A percentile compares a stretch with the other conserved stretches of the same genome.
phyloP scores from a whole-genome alignment of 2,113 vertebrate species.

The Rhombomys opimus region DNA sequence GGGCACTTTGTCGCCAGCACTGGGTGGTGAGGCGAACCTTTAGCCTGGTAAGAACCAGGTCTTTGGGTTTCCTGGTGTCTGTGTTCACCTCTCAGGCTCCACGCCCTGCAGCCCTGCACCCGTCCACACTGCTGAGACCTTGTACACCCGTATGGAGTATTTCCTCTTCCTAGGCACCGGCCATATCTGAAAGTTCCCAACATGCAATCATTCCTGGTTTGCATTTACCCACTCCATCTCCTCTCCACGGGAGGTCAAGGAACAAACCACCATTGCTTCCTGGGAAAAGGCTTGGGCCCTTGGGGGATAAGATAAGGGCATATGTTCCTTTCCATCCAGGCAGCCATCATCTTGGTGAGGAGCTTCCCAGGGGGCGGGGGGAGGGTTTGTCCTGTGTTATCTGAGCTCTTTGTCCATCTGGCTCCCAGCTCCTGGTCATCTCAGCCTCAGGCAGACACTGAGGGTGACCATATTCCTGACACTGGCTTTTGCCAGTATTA shows the following conservation, averaged over 20 bases:
- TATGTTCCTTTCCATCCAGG: fast-evolving
- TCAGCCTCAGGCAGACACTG: neutral
- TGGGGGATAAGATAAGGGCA: too few species aligned
- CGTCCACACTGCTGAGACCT: neutral
- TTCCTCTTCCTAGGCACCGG: neutral
- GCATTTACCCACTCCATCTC: neutral
- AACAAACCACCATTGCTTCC: neutral
- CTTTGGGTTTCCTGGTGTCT: neutral
- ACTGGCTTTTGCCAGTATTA: fast-evolving
- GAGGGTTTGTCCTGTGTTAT: fast-evolving
- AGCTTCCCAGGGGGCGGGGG: fast-evolving
- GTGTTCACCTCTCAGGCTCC: neutral
- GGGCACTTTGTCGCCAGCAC: neutral
- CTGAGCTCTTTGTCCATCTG: neutral
- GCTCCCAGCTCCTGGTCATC: neutral
- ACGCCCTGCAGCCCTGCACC: neutral
- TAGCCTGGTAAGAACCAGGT: neutral
- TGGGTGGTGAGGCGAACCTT: neutral
- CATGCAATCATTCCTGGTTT: neutral
- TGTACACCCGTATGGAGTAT: neutral
- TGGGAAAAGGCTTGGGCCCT: neutral
- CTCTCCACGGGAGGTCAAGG: neutral
- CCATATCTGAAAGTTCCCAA: neutral
- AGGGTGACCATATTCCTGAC: fast-evolving
- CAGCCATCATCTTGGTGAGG: too few species aligned